Base-by-base conservation (phyloP, 1,140 invertebrate genomes). In the Drosophila truncata region DNA sequence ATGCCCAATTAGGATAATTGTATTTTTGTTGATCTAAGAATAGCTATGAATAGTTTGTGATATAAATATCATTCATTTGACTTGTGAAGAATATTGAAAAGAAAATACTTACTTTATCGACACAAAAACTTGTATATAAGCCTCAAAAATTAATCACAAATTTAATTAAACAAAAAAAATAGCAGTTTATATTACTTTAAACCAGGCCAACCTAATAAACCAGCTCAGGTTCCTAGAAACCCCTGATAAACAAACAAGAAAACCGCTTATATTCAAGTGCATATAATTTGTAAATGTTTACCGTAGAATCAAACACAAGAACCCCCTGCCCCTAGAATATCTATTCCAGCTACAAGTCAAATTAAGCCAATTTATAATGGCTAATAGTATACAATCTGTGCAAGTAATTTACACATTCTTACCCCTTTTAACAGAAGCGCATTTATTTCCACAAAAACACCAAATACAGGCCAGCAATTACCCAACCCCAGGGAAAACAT, bases 321-420 rank as follows among this genome's bases (percentile, higher is more conserved):
- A 18, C 18, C 3, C 9, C 9, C 5, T 13, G 13, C 33, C 33
- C 11, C 25, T 11, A 59, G 37, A 63, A 13, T 63, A 59, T 41
- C 14, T 64, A 23, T 14, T n/a, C 13, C n/a, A 39, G 18, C 31
- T 18, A 25, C 18, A 29, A 63, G 31, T 35, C 33, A 27, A 37
- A 66, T 63, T 47, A 35, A 29, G 6, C n/a, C 58, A 29, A 63
- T 64, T 66, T 63, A 63, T 46, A 29, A 13, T 23, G 37, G 20
- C 57, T 65, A 63, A 46, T 65, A 35, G 63, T 29, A 47, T 23
- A 37, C 41, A 64, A 63, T 46, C 64, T 46, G 59, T 29, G 41
- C 23, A 46, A 47, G 44, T 37, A 29, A 46, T 35, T 33, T 10
- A 41, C 58, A 62, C 41, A 20, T 62, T n/a, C 33, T 35, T 63